phyloP scores from a whole-genome alignment of 2,888 invertebrate species.

The Lysandra coridon region DNA sequence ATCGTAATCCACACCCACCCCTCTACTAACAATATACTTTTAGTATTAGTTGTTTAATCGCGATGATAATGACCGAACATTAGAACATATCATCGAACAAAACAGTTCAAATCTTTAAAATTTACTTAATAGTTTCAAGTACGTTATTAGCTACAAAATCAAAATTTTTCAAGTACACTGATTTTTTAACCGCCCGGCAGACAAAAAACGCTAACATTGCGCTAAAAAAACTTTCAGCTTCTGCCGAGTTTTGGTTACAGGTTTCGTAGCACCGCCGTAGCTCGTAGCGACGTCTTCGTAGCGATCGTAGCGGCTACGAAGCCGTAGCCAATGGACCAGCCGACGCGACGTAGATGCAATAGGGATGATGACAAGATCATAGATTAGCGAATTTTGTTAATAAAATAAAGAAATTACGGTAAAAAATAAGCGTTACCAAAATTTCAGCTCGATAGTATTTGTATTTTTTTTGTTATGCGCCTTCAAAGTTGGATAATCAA shows the following conservation, averaged over 20 bases:
- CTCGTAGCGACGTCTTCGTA: background rate
- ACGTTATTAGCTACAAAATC: background rate
- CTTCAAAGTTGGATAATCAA: too few species aligned
- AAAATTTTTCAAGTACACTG: too few species aligned
- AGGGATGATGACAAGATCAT: too few species aligned
- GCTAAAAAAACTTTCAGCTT: background rate
- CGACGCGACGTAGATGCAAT: too few species aligned
- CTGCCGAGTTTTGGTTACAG: background rate
- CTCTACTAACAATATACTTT: conserved; percentile 37
- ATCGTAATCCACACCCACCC: conserved; percentile 68
- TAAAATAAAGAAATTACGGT: too few species aligned
- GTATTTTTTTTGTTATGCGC: too few species aligned
- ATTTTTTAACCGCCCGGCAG: too few species aligned
- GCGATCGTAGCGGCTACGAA: background rate
- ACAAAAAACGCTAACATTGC: background rate
- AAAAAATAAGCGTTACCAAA: too few species aligned
- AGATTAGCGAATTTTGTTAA: too few species aligned
- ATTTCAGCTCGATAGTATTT: too few species aligned
- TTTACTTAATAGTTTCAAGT: background rate
- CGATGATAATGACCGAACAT: background rate
- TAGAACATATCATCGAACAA: background rate
- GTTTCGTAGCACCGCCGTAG: background rate
- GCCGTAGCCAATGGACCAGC: background rate
- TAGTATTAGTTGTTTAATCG: conserved; percentile 13
- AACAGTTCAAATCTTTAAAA: background rate